Conservation (phyloP, 2,888 invertebrate species). For the Antheraea yamamai region DNA sequence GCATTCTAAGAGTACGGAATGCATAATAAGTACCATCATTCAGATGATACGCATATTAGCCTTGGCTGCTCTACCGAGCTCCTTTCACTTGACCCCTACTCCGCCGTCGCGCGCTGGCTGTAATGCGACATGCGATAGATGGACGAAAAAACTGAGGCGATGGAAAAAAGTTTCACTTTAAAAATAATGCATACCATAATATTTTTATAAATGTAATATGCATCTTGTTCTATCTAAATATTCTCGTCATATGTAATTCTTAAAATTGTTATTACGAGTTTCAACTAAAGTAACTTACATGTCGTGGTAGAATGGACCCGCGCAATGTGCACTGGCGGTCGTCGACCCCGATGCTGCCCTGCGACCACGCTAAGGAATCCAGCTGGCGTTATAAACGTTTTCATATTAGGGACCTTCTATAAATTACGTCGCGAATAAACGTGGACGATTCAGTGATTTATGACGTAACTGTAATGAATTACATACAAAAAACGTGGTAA, state of each 20-base stretch:
- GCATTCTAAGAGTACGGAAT: no score
- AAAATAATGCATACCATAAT: neutral
- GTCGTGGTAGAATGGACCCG: conserved; percentile 39
- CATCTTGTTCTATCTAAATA: neutral
- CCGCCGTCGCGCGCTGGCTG: no score
- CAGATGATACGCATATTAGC: no score
- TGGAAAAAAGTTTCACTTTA: no score
- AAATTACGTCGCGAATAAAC: conserved; percentile 7
- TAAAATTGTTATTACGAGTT: neutral
- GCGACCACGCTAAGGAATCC: conserved; percentile 24
- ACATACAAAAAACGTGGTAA: neutral
- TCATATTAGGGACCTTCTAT: neutral
- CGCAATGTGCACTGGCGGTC: conserved; percentile 46
- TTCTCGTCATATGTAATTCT: neutral
- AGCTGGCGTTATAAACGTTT: conserved; percentile 19
- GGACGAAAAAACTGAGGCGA: neutral
- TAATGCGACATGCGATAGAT: no score
- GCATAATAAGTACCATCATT: no score
- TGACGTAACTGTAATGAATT: neutral
- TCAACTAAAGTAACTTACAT: neutral
- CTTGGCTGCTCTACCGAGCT: no score
- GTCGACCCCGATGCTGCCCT: conserved; percentile 36
- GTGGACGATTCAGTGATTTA: neutral
- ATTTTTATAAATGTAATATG: neutral
- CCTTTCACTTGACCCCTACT: no score